Conservation (phyloP, 2,888 invertebrate genomes). For the Empis stercorea region DNA sequence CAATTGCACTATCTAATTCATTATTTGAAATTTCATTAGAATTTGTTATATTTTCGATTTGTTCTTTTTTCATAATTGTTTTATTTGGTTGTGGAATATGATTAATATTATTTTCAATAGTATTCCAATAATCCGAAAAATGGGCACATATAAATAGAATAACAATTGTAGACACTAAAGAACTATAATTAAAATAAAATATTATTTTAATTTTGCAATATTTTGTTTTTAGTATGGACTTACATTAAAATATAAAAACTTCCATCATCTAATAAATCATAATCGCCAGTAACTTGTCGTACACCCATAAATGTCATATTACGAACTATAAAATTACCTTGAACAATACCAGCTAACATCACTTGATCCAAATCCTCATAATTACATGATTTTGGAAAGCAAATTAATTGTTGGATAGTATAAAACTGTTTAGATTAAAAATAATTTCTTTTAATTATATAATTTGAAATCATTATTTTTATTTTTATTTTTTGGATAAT, state of each 20-base stretch:
- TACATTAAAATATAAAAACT: constrained; percentile 23
- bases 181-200: no score
- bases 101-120: no score
- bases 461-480: background rate
- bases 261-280: constrained; percentile 20
- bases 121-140: background rate
- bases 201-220: no score
- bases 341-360: constrained; percentile 19
- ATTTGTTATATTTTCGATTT: background rate
- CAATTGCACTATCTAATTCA: constrained; percentile 10
- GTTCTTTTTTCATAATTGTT: background rate
- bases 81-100: background rate
- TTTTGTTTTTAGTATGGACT: no score
- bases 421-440: constrained; percentile 13
- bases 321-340: constrained; percentile 20
- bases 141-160: background rate
- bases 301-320: constrained; percentile 21
- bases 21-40: constrained; percentile 7
- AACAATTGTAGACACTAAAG: background rate
- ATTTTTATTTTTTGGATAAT: no score
- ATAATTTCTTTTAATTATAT: background rate
- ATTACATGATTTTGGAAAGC: constrained; percentile 23
- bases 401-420: constrained; percentile 23
- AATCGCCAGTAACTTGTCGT: constrained; percentile 18
- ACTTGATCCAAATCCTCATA: constrained; percentile 20